Evolutionary conservation across 23 tunicate genomes (phyloP).

Genomic region (Halocynthia aurantium): DNA sequence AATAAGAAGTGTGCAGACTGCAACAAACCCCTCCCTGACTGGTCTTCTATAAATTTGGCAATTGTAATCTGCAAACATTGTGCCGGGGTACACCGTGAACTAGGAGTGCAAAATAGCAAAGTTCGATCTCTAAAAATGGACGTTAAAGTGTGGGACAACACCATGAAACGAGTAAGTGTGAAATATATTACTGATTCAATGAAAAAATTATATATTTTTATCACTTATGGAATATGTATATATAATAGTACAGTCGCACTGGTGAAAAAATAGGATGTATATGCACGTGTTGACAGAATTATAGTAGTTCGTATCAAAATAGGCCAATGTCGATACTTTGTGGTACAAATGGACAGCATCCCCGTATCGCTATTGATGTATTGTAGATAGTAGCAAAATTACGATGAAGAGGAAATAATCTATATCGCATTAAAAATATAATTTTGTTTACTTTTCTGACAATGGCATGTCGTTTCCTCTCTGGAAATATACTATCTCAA

Average conservation of each 20-base stretch:
- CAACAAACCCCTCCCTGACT: conserved; percentile 69
- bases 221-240: neutral
- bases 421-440: neutral
- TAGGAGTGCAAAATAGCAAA: conserved; percentile 87
- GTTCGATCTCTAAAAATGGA: conserved; percentile 87
- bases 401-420: too few species aligned
- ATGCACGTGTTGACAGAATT: too few species aligned
- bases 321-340: too few species aligned
- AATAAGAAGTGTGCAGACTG: conserved; percentile 78
- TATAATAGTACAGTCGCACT: too few species aligned
- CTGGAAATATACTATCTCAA: neutral
- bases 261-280: too few species aligned
- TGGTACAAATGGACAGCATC: too few species aligned
- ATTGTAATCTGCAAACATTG: conserved; percentile 88
- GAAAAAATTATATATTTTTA: neutral
- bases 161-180: conserved; percentile 53
- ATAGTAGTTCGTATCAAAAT: too few species aligned
- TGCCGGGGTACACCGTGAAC: conserved; percentile 82
- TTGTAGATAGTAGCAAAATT: too few species aligned
- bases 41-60: conserved; percentile 85
- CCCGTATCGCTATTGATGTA: too few species aligned
- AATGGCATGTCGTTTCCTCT: neutral
- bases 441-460: neutral
- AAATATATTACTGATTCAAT: neutral
- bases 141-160: conserved; percentile 60